Percentiles rank a stretch among this genome's conserved stretches.
phyloP scores from a whole-genome alignment of 2,888 invertebrate species.

The Plebejus melissa region DNA sequence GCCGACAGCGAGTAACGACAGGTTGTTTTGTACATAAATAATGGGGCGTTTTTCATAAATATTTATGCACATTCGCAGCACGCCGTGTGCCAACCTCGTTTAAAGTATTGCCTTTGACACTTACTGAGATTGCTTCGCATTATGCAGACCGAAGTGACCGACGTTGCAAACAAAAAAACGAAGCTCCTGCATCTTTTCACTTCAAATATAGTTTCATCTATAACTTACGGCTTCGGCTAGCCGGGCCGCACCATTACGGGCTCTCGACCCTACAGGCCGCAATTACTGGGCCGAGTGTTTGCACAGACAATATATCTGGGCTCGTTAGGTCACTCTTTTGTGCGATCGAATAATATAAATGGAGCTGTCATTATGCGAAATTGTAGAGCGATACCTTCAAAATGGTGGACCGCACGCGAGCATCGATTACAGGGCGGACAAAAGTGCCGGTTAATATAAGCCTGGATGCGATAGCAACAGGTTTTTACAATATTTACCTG shows the following conservation, averaged over 20 bases:
- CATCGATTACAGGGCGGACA: neutral
- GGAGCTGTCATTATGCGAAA: conserved; percentile 47
- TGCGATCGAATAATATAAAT: conserved; percentile 54
- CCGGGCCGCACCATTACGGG: neutral
- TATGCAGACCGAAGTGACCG: neutral
- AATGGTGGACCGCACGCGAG: conserved; percentile 14
- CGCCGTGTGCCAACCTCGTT: neutral
- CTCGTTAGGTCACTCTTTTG: conserved; percentile 26
- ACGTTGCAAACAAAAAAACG: neutral
- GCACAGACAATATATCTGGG: conserved; percentile 13
- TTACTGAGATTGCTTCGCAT: conserved; percentile 1
- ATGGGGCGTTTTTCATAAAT: conserved; percentile 11
- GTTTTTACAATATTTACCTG: neutral
- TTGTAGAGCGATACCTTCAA: conserved; percentile 43
- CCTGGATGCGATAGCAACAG: neutral
- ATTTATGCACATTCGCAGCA: conserved; percentile 18
- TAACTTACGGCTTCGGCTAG: neutral
- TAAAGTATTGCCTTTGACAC: neutral
- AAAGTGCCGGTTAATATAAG: neutral
- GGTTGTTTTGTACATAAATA: neutral
- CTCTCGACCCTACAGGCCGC: neutral
- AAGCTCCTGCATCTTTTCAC: neutral
- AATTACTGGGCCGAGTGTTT: neutral
- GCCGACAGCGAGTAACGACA: conserved; percentile 4
- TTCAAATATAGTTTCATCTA: neutral